Conservation (phyloP, 2,797 vertebrate species). For the Silurus lanzhouensis region DNA sequence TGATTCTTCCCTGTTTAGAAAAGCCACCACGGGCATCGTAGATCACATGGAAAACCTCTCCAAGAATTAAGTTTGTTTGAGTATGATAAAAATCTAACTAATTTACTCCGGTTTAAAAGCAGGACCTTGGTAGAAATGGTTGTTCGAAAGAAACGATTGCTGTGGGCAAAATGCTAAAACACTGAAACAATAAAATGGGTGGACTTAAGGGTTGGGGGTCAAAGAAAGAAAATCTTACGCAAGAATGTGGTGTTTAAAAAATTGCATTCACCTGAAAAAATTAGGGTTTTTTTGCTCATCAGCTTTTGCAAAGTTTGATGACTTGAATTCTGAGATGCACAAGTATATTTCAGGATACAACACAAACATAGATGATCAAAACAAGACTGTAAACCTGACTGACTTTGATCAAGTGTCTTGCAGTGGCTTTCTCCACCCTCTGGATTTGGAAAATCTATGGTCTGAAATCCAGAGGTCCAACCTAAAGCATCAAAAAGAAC, state of each 20-base stretch:
- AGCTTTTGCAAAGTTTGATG: background rate
- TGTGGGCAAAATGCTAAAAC: background rate
- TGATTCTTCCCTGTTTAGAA: too few species aligned
- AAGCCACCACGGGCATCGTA: too few species aligned
- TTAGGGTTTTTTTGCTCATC: background rate
- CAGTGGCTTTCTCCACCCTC: background rate
- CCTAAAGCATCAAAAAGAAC: background rate
- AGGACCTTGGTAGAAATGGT: background rate
- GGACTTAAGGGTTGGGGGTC: background rate
- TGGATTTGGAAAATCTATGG: background rate
- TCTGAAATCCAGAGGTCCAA: background rate
- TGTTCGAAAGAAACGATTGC: background rate
- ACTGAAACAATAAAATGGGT: background rate
- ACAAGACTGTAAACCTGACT: background rate
- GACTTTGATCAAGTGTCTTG: background rate
- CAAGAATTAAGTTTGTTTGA: too few species aligned
- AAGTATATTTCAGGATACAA: background rate
- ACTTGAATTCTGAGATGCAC: background rate
- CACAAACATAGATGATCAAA: too few species aligned
- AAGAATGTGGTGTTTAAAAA: background rate
- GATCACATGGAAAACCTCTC: too few species aligned
- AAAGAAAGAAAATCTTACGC: background rate
- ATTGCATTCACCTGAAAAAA: background rate
- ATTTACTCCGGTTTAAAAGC: background rate
- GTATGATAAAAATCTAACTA: too few species aligned